phyloP scores from a whole-genome alignment of 2,113 vertebrate species.

The Brachypteracias leptosomus region DNA sequence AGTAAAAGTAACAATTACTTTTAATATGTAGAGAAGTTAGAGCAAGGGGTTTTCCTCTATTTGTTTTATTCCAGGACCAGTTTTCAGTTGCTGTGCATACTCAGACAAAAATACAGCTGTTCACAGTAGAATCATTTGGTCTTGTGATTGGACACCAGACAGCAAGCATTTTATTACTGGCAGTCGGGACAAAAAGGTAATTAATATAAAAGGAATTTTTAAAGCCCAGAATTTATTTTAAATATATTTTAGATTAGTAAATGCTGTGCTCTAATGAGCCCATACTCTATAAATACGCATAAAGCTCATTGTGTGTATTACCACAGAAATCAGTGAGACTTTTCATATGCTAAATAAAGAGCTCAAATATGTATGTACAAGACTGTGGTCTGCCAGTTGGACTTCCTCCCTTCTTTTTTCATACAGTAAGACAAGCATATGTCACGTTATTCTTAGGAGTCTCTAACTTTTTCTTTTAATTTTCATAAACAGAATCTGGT shows the following conservation, averaged over 20 bases:
- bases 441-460: background rate
- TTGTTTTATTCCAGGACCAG: slow-evolving; percentile 74
- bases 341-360: background rate
- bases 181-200: slow-evolving; percentile 96
- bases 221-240: background rate
- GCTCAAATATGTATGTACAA: background rate
- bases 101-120: slow-evolving; percentile 86
- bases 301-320: background rate
- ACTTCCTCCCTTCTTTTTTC: background rate
- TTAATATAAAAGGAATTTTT: background rate
- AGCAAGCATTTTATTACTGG: slow-evolving; percentile 92
- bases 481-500: background rate
- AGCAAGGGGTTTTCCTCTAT: background rate
- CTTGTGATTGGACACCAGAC: slow-evolving; percentile 96
- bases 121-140: slow-evolving; percentile 96
- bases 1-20: background rate
- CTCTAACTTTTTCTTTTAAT: background rate
- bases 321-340: background rate
- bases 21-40: background rate
- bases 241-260: background rate
- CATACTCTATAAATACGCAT: background rate
- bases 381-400: background rate
- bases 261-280: background rate
- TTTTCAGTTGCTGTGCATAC: slow-evolving; percentile 82
- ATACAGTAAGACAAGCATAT: background rate